Conservation (phyloP, 2,113 vertebrate genomes). For the Scopus umbretta region DNA sequence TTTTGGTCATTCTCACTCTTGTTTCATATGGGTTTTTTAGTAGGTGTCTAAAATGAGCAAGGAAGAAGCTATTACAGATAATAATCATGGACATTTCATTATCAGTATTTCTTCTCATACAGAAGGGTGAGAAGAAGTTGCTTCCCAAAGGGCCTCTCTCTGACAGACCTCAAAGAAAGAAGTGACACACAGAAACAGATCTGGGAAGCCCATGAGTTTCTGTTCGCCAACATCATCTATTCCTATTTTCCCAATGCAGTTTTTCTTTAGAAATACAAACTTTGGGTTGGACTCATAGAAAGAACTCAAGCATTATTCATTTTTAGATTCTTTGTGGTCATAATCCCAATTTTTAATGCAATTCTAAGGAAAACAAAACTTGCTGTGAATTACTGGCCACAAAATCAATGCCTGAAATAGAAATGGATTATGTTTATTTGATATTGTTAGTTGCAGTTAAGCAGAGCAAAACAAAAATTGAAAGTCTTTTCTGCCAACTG, state of each 20-base stretch:
- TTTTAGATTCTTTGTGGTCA: neutral
- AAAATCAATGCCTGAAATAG: neutral
- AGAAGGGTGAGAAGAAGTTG: neutral
- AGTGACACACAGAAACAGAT: neutral
- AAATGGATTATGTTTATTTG: neutral
- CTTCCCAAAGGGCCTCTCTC: neutral
- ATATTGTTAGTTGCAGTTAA: neutral
- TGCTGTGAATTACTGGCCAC: neutral
- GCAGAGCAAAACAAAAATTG: neutral
- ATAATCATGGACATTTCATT: neutral
- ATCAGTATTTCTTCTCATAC: neutral
- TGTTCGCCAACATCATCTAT: neutral
- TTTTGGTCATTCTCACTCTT: neutral
- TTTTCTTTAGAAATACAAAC: neutral
- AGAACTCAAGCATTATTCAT: neutral
- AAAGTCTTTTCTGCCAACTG: neutral
- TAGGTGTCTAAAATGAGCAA: neutral
- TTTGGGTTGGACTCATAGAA: neutral
- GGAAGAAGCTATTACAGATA: neutral
- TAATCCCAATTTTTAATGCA: neutral
- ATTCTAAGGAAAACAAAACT: neutral
- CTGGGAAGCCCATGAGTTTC: neutral
- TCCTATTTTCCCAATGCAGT: neutral
- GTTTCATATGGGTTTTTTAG: neutral
- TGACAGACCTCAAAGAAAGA: neutral